Percentiles rank a stretch among this genome's conserved stretches.
phyloP scores from a whole-genome alignment of 2,888 invertebrate genomes.

The Heterodera filipjevi region DNA sequence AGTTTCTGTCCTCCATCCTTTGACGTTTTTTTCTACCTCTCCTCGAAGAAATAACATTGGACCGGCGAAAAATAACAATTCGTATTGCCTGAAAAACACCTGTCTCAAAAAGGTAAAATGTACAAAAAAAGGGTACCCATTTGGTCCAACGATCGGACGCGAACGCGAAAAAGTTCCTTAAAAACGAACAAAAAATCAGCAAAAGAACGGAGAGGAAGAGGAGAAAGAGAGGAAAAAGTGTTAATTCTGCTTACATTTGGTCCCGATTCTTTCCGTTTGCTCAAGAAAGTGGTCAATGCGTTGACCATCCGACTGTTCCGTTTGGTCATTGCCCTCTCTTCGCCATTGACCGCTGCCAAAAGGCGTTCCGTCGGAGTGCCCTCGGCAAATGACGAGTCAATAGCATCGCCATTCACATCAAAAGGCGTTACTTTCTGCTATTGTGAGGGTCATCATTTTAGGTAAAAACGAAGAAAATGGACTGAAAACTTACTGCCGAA shows the following conservation, averaged over 20 bases:
- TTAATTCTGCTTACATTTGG: not conserved
- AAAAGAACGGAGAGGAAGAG: no score
- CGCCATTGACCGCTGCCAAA: not conserved
- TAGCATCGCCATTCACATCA: not conserved
- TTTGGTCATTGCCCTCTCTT: not conserved
- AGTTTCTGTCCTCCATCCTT: not conserved
- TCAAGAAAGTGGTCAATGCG: not conserved
- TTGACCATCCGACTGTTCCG: not conserved
- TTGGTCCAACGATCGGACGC: not conserved
- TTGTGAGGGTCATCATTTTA: not conserved
- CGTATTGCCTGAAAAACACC: conserved; percentile 4
- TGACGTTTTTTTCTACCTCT: conserved; percentile 7
- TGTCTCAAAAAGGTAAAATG: no score
- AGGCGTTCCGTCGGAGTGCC: not conserved
- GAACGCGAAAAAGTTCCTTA: not conserved
- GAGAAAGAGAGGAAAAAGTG: no score
- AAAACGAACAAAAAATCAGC: not conserved
- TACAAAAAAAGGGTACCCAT: not conserved
- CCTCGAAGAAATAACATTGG: conserved; percentile 25
- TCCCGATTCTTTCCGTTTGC: not conserved
- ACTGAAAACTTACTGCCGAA: not conserved
- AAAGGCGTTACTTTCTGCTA: not conserved
- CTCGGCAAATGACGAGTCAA: no score
- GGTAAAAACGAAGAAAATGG: not conserved
- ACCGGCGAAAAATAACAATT: conserved; percentile 29